Base-by-base conservation (phyloP, 2,888 invertebrate genomes). In the Acrobasis consociella region DNA sequence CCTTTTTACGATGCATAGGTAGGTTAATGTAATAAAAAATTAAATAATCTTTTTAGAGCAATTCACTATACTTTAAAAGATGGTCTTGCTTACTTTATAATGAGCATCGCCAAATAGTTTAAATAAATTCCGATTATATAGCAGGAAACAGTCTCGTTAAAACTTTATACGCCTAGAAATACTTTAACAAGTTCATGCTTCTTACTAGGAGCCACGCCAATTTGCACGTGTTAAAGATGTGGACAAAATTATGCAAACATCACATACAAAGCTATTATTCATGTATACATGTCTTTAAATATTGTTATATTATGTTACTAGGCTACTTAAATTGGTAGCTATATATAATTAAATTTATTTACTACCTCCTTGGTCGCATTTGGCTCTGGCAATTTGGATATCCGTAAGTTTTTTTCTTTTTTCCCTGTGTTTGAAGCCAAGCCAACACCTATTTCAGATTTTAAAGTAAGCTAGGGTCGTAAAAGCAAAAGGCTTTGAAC, bases 131-230 rank as follows among this genome's bases (percentile, higher is more conserved):
- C 53, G 49, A 55, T 62, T 55, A 70, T 71, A 73, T 46, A 22
- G 76, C 73, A 77, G 73, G 71, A 74, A 78, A 71, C 73, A 71
- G 72, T 71, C 82, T 85, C 78, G 85, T 85, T 85, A 85, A 80
- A 85, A 85, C 82, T 85, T 85, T 78, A 78, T 77, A 78, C 84
- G 76, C 75, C 75, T 74, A 70, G 72, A 73, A 76, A 80, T 78
- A 81, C 76, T 83, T 80, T 82, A 82, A 80, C 81, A 79, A 81
- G 80, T 76, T 78, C 73, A 68, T 72, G 67, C 72, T 75, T 75
- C 73, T 74, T 72, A 72, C 82, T 77, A 72, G 74, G 59, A 63
- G 62, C 65, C 64, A 67, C 68, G 74, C 76, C 77, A 77, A 81
- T 82, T 79, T 74, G 66, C 74, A 73, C 76, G 71, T 69, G 71